Conservation (phyloP, 1,140 invertebrate genomes). For the Drosophila subpulchrella region DNA sequence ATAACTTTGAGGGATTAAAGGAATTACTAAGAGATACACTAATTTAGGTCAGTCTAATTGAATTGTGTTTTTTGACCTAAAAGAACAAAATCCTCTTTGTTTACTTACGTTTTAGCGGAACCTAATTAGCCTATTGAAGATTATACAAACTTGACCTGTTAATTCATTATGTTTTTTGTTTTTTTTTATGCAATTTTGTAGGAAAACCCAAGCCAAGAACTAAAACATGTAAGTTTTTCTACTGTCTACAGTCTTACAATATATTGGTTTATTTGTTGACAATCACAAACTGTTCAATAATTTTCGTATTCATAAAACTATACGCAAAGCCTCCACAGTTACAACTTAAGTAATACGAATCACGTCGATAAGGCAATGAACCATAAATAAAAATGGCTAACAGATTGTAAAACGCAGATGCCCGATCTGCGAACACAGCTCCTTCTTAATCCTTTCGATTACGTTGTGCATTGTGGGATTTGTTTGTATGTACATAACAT, state of each 20-base stretch:
- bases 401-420: conserved; percentile 39
- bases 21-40: not conserved
- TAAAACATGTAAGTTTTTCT: not conserved
- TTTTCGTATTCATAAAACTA: conserved; percentile 52
- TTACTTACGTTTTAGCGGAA: not conserved
- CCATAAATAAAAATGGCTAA: conserved; percentile 60
- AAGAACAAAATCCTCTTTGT: not conserved
- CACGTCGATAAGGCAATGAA: conserved; percentile 66
- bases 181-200: not conserved
- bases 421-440: conserved; percentile 37
- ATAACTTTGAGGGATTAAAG: not conserved
- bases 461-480: conserved; percentile 55
- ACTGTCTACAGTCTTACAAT: conserved; percentile 63
- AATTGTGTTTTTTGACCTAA: not conserved
- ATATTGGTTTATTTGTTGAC: conserved; percentile 62
- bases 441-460: conserved; percentile 21
- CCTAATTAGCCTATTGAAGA: too few relatives aligned
- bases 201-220: conserved; percentile 1
- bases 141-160: not conserved
- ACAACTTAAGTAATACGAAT: conserved; percentile 70
- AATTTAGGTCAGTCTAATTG: not conserved
- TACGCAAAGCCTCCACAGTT: conserved; percentile 68
- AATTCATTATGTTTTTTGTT: not conserved
- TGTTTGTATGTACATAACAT: conserved; percentile 44
- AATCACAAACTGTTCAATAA: conserved; percentile 59